These are phyloP conservation scores for Henricia sp. DNA, from an alignment of 53 echinoderm and acorn worm species.

Conservation along the genomic window DNA sequence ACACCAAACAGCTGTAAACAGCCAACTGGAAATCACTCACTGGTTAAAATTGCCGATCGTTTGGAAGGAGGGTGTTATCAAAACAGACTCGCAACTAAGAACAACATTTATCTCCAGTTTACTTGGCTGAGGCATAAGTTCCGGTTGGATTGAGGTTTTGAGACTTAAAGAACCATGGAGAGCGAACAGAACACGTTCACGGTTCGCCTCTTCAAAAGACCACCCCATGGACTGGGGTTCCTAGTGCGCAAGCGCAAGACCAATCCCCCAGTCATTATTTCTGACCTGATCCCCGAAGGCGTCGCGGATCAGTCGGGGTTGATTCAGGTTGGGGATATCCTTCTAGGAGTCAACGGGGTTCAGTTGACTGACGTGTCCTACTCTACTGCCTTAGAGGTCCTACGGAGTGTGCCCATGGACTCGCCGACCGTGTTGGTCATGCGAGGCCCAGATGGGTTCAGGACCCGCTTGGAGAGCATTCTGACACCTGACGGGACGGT, in stretches of 20 bases:
- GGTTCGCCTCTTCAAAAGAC: constrained; percentile 90
- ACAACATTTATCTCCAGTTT: background rate
- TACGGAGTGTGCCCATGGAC: constrained; percentile 96
- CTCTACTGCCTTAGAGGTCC: constrained; percentile 92
- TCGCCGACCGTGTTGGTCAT: constrained; percentile 91
- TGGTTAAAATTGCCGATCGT: background rate
- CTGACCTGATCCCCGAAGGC: constrained; percentile 94
- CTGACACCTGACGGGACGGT: constrained; percentile 86
- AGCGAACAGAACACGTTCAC: constrained; percentile 97
- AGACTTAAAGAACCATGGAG: constrained; percentile 64
- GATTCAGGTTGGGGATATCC: constrained; percentile 89
- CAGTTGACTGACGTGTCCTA: constrained; percentile 94
- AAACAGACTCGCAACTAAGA: constrained; percentile 13
- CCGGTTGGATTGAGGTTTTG: too few relatives aligned
- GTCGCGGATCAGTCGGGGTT: constrained; percentile 93
- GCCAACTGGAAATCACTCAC: background rate
- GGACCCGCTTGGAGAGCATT: constrained; percentile 87
- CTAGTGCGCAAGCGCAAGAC: constrained; percentile 97
- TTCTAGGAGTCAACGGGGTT: constrained; percentile 95
- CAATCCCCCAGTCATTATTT: constrained; percentile 94
- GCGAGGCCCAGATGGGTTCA: constrained; percentile 90
- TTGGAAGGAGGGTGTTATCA: constrained; percentile 6
- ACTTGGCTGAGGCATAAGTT: background rate
- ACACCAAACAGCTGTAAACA: background rate
- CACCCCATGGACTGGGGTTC: constrained; percentile 94